Percentiles rank a stretch among this genome's conserved stretches.
These are phyloP conservation scores for Agrotis puta DNA, from an alignment of 2,888 invertebrate genomes.

Conservation along the genomic window DNA sequence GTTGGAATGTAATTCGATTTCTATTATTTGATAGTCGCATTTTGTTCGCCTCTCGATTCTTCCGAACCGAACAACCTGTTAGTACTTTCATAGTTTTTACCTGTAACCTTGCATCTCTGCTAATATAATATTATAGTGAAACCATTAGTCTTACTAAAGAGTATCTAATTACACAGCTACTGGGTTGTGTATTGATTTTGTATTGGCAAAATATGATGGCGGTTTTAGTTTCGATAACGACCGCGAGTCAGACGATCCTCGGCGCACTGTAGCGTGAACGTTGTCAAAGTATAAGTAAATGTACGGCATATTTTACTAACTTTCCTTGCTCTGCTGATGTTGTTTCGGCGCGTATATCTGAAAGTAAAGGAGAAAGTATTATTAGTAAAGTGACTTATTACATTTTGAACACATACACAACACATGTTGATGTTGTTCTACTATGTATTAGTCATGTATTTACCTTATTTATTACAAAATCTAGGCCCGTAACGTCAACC, in stretches of 20 bases:
- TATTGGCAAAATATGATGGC: not conserved
- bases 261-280: constrained; percentile 9
- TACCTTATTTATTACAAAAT: too few species aligned
- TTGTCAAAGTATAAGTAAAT: constrained; percentile 9
- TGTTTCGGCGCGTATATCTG: constrained; percentile 3
- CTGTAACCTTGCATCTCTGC: not conserved
- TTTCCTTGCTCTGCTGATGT: not conserved
- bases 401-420: not conserved
- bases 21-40: not conserved
- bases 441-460: too few species aligned
- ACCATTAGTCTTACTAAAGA: too few species aligned
- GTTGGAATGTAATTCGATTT: constrained; percentile 11
- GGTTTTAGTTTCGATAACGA: not conserved
- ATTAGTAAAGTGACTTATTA: constrained; percentile 10
- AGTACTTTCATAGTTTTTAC: not conserved
- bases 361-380: not conserved
- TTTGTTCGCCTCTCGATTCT: constrained; percentile 2
- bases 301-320: constrained; percentile 4
- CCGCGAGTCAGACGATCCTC: not conserved
- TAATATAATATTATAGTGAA: not conserved
- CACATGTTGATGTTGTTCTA: too few species aligned
- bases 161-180: too few species aligned
- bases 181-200: not conserved
- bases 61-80: not conserved
- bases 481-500: too few species aligned